These are phyloP conservation scores for Strigops habroptila DNA, from an alignment of 2,113 vertebrate genomes.

Conservation along the genomic window DNA sequence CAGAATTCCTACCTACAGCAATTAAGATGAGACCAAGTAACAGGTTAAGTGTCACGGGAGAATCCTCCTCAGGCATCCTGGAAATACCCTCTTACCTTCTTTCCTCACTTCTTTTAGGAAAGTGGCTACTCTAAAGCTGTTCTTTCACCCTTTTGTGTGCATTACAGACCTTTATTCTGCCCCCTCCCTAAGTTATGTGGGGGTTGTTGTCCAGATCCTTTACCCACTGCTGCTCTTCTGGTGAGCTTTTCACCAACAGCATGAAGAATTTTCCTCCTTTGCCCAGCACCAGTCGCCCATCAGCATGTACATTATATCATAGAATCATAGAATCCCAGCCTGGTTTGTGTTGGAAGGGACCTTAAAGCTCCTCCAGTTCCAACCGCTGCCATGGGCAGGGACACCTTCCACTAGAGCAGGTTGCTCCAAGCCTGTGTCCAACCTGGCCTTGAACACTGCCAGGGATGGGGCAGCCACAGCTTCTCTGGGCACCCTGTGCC, in stretches of 20 bases:
- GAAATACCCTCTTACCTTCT: neutral
- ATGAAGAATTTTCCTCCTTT: neutral
- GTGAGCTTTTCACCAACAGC: neutral
- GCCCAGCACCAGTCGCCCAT: neutral
- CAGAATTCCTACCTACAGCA: neutral
- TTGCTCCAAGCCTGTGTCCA: neutral
- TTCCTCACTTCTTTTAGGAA: neutral
- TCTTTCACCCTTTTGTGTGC: neutral
- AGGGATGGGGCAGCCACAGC: too few relatives aligned
- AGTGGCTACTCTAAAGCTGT: neutral
- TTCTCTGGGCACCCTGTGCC: neutral
- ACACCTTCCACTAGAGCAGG: neutral
- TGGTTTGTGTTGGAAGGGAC: neutral
- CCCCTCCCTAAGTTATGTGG: accelerated
- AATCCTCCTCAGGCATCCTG: neutral
- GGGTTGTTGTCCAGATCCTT: neutral
- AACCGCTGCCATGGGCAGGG: neutral
- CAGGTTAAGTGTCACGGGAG: neutral
- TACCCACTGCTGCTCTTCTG: neutral
- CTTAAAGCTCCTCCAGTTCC: neutral
- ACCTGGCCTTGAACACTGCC: too few relatives aligned
- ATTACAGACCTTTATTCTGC: neutral
- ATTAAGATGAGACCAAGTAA: neutral
- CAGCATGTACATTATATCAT: neutral
- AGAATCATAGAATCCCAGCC: neutral